Evolutionary conservation across 2,113 vertebrate genomes (phyloP).

Genomic region (Clarias gariepinus): DNA sequence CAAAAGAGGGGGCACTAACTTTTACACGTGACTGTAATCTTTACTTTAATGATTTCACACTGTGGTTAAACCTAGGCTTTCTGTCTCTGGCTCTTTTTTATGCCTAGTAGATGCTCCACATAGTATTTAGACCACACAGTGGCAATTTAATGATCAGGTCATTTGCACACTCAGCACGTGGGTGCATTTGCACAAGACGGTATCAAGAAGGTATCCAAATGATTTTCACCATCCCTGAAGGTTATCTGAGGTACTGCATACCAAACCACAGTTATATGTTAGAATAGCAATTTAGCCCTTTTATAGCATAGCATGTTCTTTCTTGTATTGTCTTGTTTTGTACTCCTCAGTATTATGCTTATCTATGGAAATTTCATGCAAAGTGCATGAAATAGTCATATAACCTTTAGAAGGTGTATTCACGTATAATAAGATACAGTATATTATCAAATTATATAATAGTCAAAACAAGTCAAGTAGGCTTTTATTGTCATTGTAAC

Average conservation of each 20-base stretch:
- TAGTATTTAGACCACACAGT: neutral
- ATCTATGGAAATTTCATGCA: neutral
- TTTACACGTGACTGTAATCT: neutral
- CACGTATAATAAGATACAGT: neutral
- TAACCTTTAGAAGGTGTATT: neutral
- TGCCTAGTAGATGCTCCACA: neutral
- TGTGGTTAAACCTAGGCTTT: neutral
- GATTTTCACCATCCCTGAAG: neutral
- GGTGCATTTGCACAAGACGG: neutral
- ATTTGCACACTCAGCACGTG: neutral
- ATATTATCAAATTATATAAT: neutral
- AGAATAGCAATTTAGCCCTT: neutral
- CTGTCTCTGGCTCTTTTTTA: neutral
- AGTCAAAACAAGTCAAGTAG: no score
- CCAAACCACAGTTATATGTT: neutral
- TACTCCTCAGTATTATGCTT: neutral
- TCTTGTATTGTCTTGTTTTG: neutral
- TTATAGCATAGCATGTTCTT: neutral
- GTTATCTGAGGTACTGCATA: neutral
- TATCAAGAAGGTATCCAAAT: neutral
- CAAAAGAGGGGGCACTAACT: no score
- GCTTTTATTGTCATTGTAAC: no score
- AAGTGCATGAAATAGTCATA: neutral
- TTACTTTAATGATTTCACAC: neutral
- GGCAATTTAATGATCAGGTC: neutral